Conservation (phyloP, 2,888 invertebrate species). For the Bembecia ichneumoniformis region DNA sequence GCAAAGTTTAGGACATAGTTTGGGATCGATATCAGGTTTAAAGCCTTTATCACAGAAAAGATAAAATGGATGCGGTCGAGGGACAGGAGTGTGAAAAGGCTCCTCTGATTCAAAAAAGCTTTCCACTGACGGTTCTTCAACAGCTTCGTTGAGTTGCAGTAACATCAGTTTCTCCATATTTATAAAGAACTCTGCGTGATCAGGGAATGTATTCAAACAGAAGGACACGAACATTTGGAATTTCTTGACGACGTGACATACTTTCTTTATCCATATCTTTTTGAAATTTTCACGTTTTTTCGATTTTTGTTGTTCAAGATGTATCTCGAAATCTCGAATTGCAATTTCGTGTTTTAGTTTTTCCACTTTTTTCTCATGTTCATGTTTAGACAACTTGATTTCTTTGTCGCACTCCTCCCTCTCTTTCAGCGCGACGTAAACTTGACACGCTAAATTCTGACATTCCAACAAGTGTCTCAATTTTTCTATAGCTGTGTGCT, state of each 20-base stretch:
- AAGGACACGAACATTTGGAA: slow-evolving; percentile 54
- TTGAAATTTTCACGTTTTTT: slow-evolving; percentile 29
- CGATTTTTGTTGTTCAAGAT: slow-evolving; percentile 32
- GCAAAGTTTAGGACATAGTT: slow-evolving; percentile 43
- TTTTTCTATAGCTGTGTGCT: slow-evolving; percentile 48
- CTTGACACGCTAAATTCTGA: slow-evolving; percentile 56
- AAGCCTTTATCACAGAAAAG: slow-evolving; percentile 45
- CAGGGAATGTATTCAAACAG: slow-evolving; percentile 44
- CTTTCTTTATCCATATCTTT: slow-evolving; percentile 46
- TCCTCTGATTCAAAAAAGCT: slow-evolving; percentile 40
- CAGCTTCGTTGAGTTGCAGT: slow-evolving; percentile 40
- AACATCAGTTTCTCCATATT: slow-evolving; percentile 59
- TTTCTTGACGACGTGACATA: slow-evolving; percentile 50
- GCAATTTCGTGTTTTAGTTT: slow-evolving; percentile 28
- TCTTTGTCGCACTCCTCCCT: slow-evolving; percentile 39
- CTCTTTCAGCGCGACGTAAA: slow-evolving; percentile 59
- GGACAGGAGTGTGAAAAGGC: slow-evolving; percentile 27
- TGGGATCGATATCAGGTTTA: slow-evolving; percentile 32
- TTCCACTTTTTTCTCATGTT: slow-evolving; percentile 40
- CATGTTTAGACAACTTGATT: slow-evolving; percentile 25
- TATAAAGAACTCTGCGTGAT: slow-evolving; percentile 56
- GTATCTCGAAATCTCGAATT: slow-evolving; percentile 38
- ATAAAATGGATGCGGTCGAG: slow-evolving; percentile 44
- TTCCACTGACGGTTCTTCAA: slow-evolving; percentile 35
- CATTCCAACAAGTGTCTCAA: slow-evolving; percentile 39